These are phyloP conservation scores for Capra hircus DNA, from an alignment of 2,113 vertebrate species.

Conservation along the genomic window DNA sequence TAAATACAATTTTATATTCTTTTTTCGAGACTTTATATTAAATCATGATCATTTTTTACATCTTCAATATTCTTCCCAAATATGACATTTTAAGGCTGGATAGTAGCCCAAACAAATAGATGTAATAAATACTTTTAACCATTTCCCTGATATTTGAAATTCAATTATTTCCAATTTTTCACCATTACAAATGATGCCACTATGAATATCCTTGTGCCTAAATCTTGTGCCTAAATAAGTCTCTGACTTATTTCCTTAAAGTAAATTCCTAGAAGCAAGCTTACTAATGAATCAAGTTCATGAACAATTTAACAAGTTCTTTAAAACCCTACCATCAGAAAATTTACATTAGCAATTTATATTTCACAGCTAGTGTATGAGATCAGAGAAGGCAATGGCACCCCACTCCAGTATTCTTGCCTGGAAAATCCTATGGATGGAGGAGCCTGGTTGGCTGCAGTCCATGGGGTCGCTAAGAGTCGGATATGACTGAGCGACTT, in stretches of 20 bases:
- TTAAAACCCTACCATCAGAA: background rate
- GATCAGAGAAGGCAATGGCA: background rate
- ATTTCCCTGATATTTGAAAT: background rate
- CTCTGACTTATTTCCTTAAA: background rate
- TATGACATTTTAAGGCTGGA: background rate
- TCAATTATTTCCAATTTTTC: conserved; percentile 6
- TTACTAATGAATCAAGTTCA: background rate
- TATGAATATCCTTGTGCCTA: background rate
- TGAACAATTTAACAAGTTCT: background rate
- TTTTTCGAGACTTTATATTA: background rate
- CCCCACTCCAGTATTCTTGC: too few relatives aligned
- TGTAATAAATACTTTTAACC: background rate
- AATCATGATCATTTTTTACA: background rate
- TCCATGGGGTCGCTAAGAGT: too few relatives aligned
- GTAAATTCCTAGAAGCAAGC: background rate
- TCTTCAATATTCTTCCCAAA: background rate
- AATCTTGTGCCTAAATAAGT: background rate
- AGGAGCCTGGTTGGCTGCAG: too few relatives aligned
- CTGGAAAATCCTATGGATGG: too few relatives aligned
- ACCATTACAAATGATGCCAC: background rate
- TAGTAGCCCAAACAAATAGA: background rate
- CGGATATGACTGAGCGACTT: too few relatives aligned
- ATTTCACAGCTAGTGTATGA: background rate
- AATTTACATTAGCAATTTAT: background rate
- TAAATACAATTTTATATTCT: background rate